Conservation (phyloP, 2,113 vertebrate genomes). For the Oncorhynchus kisutch region DNA sequence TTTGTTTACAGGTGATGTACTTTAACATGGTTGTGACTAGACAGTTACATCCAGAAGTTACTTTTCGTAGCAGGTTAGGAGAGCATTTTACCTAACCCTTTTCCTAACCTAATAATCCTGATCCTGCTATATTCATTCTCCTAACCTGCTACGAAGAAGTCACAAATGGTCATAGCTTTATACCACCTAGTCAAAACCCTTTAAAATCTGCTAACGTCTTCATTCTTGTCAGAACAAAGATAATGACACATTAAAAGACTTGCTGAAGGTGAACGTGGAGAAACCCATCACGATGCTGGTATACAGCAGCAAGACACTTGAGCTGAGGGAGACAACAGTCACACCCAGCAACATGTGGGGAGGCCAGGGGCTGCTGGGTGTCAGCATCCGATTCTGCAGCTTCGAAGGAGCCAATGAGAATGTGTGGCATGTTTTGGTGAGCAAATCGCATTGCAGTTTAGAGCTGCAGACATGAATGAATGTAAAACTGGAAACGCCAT, state of each 20-base stretch:
- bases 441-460: constrained; percentile 40
- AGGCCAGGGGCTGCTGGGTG: constrained; percentile 90
- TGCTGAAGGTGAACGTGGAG: constrained; percentile 92
- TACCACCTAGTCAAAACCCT: too few species aligned
- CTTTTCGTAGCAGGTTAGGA: too few species aligned
- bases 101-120: too few species aligned
- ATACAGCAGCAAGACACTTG: constrained; percentile 93
- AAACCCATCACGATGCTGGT: constrained; percentile 91
- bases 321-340: constrained; percentile 87
- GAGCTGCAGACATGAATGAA: background rate
- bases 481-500: background rate
- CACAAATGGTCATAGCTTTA: too few species aligned
- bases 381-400: constrained; percentile 98
- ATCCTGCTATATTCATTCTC: too few species aligned
- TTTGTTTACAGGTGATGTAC: constrained; percentile 1
- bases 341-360: constrained; percentile 95
- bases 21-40: background rate
- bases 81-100: too few species aligned
- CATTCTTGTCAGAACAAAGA: constrained; percentile 84
- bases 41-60: too few species aligned
- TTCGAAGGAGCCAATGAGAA: constrained; percentile 96
- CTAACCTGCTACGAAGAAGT: too few species aligned
- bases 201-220: background rate
- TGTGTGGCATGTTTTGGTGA: constrained; percentile 95
- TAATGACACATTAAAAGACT: constrained; percentile 91